Evolutionary conservation across 2,888 invertebrate genomes (phyloP).

Genomic region (Hirtodrosophila alboralis): DNA sequence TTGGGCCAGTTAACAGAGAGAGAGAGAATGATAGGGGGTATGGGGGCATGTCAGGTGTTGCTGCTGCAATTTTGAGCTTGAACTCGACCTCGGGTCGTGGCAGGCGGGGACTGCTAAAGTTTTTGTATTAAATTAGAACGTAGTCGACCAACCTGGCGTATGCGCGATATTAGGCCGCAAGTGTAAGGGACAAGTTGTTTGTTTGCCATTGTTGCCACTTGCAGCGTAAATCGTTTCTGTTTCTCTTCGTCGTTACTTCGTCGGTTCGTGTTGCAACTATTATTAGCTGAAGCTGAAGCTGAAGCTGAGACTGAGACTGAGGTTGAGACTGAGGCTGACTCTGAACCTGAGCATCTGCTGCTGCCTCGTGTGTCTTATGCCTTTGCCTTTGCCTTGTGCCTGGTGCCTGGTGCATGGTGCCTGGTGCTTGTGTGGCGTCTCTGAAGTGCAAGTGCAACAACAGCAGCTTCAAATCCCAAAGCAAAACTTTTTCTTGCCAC

Average conservation of each 20-base stretch:
- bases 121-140: constrained; percentile 80
- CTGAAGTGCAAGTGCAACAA: constrained; percentile 74
- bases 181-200: constrained; percentile 44
- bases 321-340: background rate
- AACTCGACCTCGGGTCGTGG: constrained; percentile 50
- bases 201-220: constrained; percentile 68
- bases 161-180: constrained; percentile 31
- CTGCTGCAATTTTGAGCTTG: constrained; percentile 7
- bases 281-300: constrained; percentile 59
- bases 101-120: constrained; percentile 52
- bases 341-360: constrained; percentile 34
- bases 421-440: constrained; percentile 72
- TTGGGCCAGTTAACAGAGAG: too few species aligned
- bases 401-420: constrained; percentile 5
- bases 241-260: constrained; percentile 50
- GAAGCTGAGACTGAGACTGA: constrained; percentile 4
- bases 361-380: constrained; percentile 13
- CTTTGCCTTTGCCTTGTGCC: constrained; percentile 20
- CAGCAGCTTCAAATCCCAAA: constrained; percentile 63
- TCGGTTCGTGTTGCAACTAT: constrained; percentile 69
- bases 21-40: too few species aligned
- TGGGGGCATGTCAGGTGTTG: too few species aligned
- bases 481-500: constrained; percentile 77
- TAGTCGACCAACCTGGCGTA: constrained; percentile 53
- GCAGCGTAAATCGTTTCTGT: constrained; percentile 74